Conservation (phyloP, 2,113 vertebrate genomes). For the Myotis davidii region DNA sequence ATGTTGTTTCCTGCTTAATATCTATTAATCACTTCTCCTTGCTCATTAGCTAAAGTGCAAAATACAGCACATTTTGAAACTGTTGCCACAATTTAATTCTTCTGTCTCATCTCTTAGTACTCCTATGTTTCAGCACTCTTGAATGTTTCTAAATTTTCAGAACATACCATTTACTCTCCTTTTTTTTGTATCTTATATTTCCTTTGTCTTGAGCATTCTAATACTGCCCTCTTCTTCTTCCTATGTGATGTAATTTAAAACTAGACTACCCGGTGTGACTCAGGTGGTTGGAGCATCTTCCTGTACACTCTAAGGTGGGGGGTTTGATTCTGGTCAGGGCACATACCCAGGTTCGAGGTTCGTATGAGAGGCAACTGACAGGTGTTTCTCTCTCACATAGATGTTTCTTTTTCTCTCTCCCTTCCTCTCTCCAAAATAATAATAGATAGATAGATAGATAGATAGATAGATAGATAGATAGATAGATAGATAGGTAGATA, state of each 20-base stretch:
- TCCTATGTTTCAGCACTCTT: not conserved
- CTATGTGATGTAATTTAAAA: not conserved
- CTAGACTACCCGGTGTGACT: not conserved
- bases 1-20: not conserved
- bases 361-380: too few species aligned
- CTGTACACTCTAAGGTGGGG: too few species aligned
- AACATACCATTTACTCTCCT: not conserved
- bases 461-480: too few species aligned
- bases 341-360: too few species aligned
- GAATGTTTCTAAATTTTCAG: not conserved
- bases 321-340: too few species aligned
- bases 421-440: too few species aligned
- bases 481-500: too few species aligned
- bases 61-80: not conserved
- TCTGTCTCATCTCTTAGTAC: not conserved
- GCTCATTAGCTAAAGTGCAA: not conserved
- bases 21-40: not conserved
- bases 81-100: not conserved
- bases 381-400: too few species aligned
- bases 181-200: not conserved
- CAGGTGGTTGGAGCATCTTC: too few species aligned
- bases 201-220: not conserved
- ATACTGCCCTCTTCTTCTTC: accelerated
- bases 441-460: too few species aligned
- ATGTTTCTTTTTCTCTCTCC: too few species aligned